Conservation (phyloP, 2,888 invertebrate species). For the Tetragonula carbonaria region DNA sequence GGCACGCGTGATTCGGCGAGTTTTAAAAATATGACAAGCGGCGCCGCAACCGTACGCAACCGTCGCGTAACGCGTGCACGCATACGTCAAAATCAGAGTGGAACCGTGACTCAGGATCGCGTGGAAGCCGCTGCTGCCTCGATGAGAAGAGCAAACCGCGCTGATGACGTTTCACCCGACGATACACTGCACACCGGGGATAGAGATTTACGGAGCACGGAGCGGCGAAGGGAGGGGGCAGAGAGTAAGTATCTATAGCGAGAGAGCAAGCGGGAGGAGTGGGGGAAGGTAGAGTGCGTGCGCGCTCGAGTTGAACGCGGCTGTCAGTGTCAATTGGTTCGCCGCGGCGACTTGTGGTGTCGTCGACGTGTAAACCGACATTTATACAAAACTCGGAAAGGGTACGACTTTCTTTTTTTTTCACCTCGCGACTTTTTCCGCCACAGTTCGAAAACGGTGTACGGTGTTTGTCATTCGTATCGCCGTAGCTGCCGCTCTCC, state of each 20-base stretch:
- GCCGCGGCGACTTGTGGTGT: slow-evolving; percentile 76
- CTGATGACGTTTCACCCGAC: neutral
- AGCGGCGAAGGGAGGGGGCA: neutral
- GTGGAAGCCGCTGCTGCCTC: slow-evolving; percentile 33
- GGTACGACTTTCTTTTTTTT: neutral
- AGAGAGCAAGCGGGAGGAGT: slow-evolving; percentile 45
- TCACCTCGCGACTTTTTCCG: slow-evolving; percentile 20
- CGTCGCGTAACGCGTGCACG: neutral
- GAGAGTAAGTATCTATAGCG: slow-evolving; percentile 19
- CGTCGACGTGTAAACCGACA: slow-evolving; percentile 64
- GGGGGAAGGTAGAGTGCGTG: slow-evolving; percentile 81
- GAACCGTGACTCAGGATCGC: slow-evolving; percentile 48
- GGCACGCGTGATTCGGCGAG: neutral
- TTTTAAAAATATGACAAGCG: slow-evolving; percentile 19
- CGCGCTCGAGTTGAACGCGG: slow-evolving; percentile 75
- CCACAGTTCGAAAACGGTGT: slow-evolving; percentile 23
- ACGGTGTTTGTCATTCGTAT: slow-evolving; percentile 10
- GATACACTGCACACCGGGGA: neutral
- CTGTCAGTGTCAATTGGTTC: slow-evolving; percentile 80
- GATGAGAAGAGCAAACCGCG: slow-evolving; percentile 32
- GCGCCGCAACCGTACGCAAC: neutral
- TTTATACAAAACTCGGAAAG: slow-evolving; percentile 25
- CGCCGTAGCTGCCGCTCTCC: neutral
- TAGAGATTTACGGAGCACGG: neutral
- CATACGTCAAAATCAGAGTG: slow-evolving; percentile 39